phyloP scores from a whole-genome alignment of 2,888 invertebrate genomes.

The Colostygia pectinataria region DNA sequence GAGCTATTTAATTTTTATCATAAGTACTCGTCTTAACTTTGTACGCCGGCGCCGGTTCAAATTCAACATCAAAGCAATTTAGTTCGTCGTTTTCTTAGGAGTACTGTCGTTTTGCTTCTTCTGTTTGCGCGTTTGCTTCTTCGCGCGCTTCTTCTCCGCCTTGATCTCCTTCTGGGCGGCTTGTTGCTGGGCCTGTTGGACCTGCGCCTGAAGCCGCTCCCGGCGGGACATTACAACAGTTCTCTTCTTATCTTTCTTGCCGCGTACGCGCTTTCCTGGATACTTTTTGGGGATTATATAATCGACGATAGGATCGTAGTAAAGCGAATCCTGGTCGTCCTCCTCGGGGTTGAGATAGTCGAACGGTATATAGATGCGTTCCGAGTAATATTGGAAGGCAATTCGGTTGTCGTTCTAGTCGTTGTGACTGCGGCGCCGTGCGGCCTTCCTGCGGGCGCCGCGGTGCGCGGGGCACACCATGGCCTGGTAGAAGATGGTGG shows the following conservation, averaged over 20 bases:
- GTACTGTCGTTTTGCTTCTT: slow-evolving; percentile 10
- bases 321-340: background rate
- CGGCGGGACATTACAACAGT: slow-evolving; percentile 31
- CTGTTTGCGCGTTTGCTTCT: slow-evolving; percentile 27
- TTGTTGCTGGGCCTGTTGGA: slow-evolving; percentile 12
- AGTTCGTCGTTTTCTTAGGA: slow-evolving; percentile 7
- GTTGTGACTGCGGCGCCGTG: slow-evolving; percentile 35
- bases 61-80: slow-evolving; percentile 4
- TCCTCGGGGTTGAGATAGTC: slow-evolving; percentile 21
- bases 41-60: background rate
- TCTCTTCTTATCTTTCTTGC: slow-evolving; percentile 28
- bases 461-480: slow-evolving; percentile 18
- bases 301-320: slow-evolving; percentile 8
- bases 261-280: slow-evolving; percentile 17
- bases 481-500: slow-evolving; percentile 86
- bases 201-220: slow-evolving; percentile 24
- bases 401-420: slow-evolving; percentile 44
- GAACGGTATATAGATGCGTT: slow-evolving; percentile 34
- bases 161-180: slow-evolving; percentile 20
- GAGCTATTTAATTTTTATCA: too few relatives aligned
- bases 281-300: slow-evolving; percentile 14
- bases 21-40: background rate
- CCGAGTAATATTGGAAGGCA: slow-evolving; percentile 43
- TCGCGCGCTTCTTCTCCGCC: slow-evolving; percentile 19
- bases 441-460: slow-evolving; percentile 20